Base-by-base conservation (phyloP, 2,113 vertebrate genomes). In the Martes martes region DNA sequence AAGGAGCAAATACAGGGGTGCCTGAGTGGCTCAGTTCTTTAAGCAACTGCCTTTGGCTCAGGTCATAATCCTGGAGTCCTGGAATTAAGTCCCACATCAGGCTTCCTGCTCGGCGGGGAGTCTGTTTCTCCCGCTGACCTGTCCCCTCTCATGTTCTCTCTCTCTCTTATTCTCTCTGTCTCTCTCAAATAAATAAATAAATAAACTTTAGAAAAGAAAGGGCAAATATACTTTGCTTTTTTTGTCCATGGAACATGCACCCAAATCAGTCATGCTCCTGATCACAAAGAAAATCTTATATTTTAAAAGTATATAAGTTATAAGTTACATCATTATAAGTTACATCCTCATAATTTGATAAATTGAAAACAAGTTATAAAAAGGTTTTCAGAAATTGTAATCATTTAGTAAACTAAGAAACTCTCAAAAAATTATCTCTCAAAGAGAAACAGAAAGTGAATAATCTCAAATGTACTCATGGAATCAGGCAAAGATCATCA, bases 231-330 rank as follows among this genome's bases (percentile, higher is more conserved):
- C 1, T 67, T 84, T 83, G 39, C 4, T 84, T 14, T 42, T 84
- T 83, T 14, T 26, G 50, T 45, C 15, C 63, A 5, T 24, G 67
- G 45, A 65, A 94, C 14, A 79, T 45, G 57, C 0, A 87, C 0
- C 3, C 52, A 55, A 73, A 91, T 89, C 1, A 88, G 45, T 74
- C 63, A 74, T n/a, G 1, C 45, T 61, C 18, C 73, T 83, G n/a
- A 71, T 96, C 45, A 89, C 74, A 91, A 97, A 76, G 18, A 42
- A 93, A 89, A 82, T 82, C 31, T 80, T 82, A n/a, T 57, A 91
- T 33, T 89, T 86, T 81, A 82, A 83, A 92, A 67, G n/a, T n/a
- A n/a, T n/a, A n/a, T n/a, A n/a, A n/a, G n/a, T n/a, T n/a, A n/a
- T n/a, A n/a, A n/a, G n/a, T n/a, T n/a, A n/a, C n/a, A 71, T 83